These are phyloP conservation scores for Myiagra hebetior DNA, from an alignment of 2,113 vertebrate genomes.

Conservation along the genomic window DNA sequence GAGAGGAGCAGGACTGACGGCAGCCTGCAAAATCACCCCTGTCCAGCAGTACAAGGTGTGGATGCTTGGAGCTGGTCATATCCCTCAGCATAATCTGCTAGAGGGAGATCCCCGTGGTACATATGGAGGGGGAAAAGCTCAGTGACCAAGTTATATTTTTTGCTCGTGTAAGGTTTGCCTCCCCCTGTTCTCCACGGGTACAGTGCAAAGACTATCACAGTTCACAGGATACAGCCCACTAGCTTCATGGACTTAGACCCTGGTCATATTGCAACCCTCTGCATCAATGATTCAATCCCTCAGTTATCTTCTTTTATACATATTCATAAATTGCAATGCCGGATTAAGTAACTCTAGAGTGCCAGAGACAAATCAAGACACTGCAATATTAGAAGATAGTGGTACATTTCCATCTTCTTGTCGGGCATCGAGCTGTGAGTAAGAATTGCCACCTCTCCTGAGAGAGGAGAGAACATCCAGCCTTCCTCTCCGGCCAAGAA, in stretches of 20 bases:
- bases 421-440: accelerated
- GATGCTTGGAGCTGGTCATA: background rate
- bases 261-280: background rate
- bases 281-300: background rate
- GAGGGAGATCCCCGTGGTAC: background rate
- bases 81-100: background rate
- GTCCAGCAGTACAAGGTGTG: background rate
- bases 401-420: background rate
- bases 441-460: background rate
- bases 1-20: background rate
- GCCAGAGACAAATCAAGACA: background rate
- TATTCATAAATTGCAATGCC: background rate
- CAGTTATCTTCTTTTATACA: background rate
- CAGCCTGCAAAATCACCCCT: background rate
- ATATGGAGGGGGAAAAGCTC: accelerated
- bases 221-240: background rate
- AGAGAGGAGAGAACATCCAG: background rate
- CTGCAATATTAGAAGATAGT: background rate
- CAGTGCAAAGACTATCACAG: background rate
- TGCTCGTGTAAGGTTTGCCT: background rate
- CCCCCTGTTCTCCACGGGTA: background rate
- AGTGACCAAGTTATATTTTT: background rate
- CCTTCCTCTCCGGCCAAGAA: background rate
- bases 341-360: background rate
- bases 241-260: background rate